Evolutionary conservation across 2,113 vertebrate species (phyloP).

Genomic region (Philantomba maxwellii): DNA sequence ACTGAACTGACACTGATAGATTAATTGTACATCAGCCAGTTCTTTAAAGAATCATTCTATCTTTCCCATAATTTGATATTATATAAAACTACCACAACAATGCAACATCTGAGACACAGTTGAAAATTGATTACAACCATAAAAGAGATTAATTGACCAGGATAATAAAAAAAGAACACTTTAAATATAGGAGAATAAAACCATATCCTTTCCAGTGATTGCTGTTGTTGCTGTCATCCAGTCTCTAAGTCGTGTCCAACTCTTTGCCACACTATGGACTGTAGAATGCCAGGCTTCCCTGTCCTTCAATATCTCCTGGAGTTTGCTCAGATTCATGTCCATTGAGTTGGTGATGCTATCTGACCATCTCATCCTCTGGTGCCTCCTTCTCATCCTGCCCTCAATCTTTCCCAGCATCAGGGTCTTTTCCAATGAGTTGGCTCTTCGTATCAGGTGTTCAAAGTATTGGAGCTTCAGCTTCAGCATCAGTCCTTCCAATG

Average conservation of each 20-base stretch:
- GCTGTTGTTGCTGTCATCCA: neutral
- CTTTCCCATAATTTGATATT: neutral
- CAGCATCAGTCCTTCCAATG: neutral
- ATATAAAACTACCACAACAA: neutral
- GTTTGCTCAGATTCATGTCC: neutral
- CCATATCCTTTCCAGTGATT: neutral
- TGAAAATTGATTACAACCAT: conserved; percentile 12
- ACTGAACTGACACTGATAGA: neutral
- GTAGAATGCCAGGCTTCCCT: neutral
- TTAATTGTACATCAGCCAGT: neutral
- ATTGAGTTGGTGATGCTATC: neutral
- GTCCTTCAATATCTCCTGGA: neutral
- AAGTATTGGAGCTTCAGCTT: neutral
- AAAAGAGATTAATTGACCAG: neutral
- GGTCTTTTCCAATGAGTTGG: neutral
- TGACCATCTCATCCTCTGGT: neutral
- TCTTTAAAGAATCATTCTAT: conserved; percentile 6
- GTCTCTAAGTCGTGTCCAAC: neutral
- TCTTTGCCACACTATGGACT: neutral
- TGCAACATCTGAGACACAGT: neutral
- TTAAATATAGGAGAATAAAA: conserved; percentile 19
- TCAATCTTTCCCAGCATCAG: neutral
- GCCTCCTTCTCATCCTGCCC: neutral
- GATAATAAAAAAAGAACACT: conserved; percentile 4
- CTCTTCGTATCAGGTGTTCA: neutral